A percentile compares a stretch with the other conserved stretches of the same genome.
phyloP scores from a whole-genome alignment of 1,140 invertebrate genomes.

The Myzus persicae region DNA sequence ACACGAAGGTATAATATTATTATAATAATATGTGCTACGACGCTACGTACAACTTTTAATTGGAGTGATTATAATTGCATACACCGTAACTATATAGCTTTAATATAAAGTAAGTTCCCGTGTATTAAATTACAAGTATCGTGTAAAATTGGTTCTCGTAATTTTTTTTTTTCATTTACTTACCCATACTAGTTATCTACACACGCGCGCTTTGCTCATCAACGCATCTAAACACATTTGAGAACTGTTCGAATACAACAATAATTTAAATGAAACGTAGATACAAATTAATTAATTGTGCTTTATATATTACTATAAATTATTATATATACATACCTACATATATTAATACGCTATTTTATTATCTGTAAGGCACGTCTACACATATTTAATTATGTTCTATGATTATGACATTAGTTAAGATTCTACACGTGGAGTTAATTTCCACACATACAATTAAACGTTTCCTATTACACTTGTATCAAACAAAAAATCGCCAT shows the following conservation, averaged over 20 bases:
- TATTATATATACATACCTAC: too few species aligned
- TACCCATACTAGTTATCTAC: not conserved
- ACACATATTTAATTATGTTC: not conserved
- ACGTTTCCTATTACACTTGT: not conserved
- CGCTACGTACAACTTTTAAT: not conserved
- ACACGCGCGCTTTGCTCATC: not conserved
- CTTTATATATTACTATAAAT: not conserved
- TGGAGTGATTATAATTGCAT: not conserved
- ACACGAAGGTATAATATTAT: too few species aligned
- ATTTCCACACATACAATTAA: not conserved
- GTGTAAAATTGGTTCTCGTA: not conserved
- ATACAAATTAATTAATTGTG: not conserved
- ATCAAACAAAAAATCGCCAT: not conserved
- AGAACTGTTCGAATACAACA: not conserved
- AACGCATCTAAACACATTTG: not conserved
- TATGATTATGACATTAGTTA: not conserved
- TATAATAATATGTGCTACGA: not conserved
- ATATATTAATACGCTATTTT: not conserved
- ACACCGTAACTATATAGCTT: not conserved
- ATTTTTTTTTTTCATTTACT: not conserved
- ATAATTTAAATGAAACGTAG: not conserved
- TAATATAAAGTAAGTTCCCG: not conserved
- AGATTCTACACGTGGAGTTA: not conserved
- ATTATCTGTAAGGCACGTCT: not conserved
- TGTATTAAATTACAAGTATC: not conserved